These are phyloP conservation scores for Athalia cordata DNA, from an alignment of 2,888 invertebrate genomes.

Conservation along the genomic window DNA sequence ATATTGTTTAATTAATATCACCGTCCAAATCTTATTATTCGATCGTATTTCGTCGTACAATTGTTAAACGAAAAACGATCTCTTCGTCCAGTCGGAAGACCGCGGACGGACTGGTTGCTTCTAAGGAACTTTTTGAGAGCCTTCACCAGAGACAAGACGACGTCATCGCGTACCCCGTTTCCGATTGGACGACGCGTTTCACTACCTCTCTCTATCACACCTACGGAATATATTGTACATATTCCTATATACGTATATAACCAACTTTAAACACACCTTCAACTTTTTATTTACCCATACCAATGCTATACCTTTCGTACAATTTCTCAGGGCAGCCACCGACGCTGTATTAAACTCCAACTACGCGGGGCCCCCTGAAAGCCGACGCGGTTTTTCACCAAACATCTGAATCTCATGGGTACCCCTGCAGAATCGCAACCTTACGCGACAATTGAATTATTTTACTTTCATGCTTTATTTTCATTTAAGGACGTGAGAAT, in stretches of 20 bases:
- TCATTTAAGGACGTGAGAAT: too few relatives aligned
- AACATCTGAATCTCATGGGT: neutral
- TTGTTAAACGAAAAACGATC: slow-evolving; percentile 52
- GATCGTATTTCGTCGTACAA: slow-evolving; percentile 57
- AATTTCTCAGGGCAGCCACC: slow-evolving; percentile 26
- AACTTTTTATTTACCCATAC: too few relatives aligned
- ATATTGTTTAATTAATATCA: slow-evolving; percentile 53
- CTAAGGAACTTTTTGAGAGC: slow-evolving; percentile 66
- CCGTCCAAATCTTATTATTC: slow-evolving; percentile 58
- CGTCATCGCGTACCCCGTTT: slow-evolving; percentile 64
- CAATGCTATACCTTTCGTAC: neutral
- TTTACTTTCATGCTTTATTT: too few relatives aligned
- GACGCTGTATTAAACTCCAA: slow-evolving; percentile 12
- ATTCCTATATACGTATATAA: too few relatives aligned
- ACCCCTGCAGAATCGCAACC: too few relatives aligned
- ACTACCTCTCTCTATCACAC: slow-evolving; percentile 36
- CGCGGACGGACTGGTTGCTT: slow-evolving; percentile 70
- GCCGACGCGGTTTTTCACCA: neutral
- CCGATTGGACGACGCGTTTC: slow-evolving; percentile 62
- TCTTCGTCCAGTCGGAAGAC: slow-evolving; percentile 69
- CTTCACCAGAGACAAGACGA: slow-evolving; percentile 65
- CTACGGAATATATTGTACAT: slow-evolving; percentile 1
- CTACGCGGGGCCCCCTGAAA: neutral
- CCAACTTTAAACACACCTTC: too few relatives aligned
- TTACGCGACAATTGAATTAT: too few relatives aligned